These are phyloP conservation scores for Gryllus bimaculatus DNA, from an alignment of 1,140 invertebrate species.

Conservation along the genomic window DNA sequence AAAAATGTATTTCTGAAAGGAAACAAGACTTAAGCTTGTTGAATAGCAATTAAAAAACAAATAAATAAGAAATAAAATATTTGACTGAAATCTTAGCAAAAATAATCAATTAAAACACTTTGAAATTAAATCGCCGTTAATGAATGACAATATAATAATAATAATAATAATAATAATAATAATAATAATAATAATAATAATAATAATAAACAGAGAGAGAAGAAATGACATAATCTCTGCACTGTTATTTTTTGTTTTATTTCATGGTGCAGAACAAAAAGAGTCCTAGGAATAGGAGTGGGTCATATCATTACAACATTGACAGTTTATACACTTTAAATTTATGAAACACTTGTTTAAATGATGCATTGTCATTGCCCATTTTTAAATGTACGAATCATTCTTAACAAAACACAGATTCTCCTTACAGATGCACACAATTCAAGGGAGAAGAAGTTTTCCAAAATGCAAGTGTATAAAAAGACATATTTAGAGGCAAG, in stretches of 20 bases:
- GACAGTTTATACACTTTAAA: background rate
- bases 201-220: too few relatives aligned
- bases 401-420: background rate
- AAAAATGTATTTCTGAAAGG: background rate
- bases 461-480: background rate
- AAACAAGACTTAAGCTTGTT: background rate
- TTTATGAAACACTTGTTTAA: background rate
- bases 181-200: too few relatives aligned
- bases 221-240: too few relatives aligned
- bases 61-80: too few relatives aligned
- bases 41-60: too few relatives aligned
- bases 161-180: too few relatives aligned
- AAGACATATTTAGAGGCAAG: background rate
- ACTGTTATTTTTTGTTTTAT: too few relatives aligned
- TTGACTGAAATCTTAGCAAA: too few relatives aligned
- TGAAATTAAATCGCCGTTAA: too few relatives aligned
- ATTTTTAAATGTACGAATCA: background rate
- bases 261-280: background rate
- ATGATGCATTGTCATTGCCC: background rate
- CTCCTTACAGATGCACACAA: constrained; percentile 1
- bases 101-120: too few relatives aligned
- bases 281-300: background rate
- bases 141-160: too few relatives aligned
- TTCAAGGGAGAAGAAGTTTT: background rate
- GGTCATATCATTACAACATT: background rate